Conservation (phyloP, 2,113 vertebrate species). For the Scopus umbretta region DNA sequence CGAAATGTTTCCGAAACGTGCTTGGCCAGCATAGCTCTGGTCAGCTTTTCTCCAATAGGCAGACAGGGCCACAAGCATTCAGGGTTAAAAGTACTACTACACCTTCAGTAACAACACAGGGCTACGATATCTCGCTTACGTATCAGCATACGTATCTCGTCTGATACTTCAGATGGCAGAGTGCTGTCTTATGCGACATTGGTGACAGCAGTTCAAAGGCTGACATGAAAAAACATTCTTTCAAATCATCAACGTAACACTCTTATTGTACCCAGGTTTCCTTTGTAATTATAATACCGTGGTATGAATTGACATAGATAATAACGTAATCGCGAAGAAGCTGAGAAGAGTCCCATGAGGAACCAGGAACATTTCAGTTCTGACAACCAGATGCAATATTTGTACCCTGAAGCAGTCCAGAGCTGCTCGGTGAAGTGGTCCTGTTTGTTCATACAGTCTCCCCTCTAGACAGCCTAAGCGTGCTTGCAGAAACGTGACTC, state of each 20-base stretch:
- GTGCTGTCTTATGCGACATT: neutral
- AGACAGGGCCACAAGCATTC: neutral
- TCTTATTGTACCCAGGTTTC: neutral
- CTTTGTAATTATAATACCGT: neutral
- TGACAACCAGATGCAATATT: neutral
- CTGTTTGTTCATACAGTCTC: neutral
- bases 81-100: neutral
- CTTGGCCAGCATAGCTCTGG: neutral
- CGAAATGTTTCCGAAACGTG: neutral
- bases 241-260: neutral
- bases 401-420: neutral
- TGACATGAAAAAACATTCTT: neutral
- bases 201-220: neutral
- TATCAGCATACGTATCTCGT: neutral
- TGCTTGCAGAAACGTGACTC: neutral
- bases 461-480: neutral
- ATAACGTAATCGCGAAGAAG: neutral
- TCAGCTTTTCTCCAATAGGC: neutral
- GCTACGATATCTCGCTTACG: neutral
- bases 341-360: neutral
- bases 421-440: neutral
- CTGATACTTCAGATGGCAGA: neutral
- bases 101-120: neutral
- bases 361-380: neutral
- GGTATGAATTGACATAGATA: neutral